phyloP scores from a whole-genome alignment of 2,797 vertebrate genomes.

The Coregonus suidteri region DNA sequence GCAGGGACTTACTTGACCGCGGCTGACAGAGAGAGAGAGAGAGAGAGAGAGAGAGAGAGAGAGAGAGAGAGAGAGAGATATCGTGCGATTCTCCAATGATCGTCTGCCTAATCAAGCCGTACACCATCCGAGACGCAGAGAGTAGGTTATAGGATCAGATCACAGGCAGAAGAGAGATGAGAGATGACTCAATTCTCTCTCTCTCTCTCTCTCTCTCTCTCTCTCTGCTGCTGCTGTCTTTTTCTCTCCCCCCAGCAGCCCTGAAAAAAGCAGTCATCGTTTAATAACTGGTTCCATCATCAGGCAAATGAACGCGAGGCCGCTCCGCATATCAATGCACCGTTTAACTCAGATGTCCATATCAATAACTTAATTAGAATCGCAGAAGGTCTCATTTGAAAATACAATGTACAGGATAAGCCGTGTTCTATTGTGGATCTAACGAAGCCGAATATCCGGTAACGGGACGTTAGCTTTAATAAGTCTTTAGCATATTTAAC shows the following conservation, averaged over 20 bases:
- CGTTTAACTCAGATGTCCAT: conserved; percentile 71
- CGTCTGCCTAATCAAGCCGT: conserved; percentile 61
- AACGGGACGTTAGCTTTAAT: conserved; percentile 53
- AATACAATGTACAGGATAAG: conserved; percentile 70
- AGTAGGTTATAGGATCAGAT: background rate
- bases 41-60: conserved; percentile 2
- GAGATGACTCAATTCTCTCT: background rate
- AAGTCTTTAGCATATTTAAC: conserved; percentile 76
- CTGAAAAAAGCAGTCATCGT: conserved; percentile 33
- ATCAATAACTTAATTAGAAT: conserved; percentile 73
- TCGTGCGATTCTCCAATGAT: conserved; percentile 13
- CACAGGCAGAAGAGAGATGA: conserved; percentile 1
- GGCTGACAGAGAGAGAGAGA: conserved; percentile 1
- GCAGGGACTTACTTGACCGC: conserved; percentile 24
- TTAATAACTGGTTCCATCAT: conserved; percentile 38
- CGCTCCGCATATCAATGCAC: conserved; percentile 67
- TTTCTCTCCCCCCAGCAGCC: background rate
- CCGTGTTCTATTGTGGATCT: conserved; percentile 52
- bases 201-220: background rate
- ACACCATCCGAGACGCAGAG: conserved; percentile 20
- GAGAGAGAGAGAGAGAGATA: background rate
- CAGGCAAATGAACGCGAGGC: conserved; percentile 56
- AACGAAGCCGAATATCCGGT: conserved; percentile 55
- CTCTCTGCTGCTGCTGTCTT: background rate
- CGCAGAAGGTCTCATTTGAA: conserved; percentile 57